A percentile compares a stretch with the other conserved stretches of the same genome.
Evolutionary conservation across 2,113 vertebrate species (phyloP).

Genomic region (Phoenicopterus ruber): DNA sequence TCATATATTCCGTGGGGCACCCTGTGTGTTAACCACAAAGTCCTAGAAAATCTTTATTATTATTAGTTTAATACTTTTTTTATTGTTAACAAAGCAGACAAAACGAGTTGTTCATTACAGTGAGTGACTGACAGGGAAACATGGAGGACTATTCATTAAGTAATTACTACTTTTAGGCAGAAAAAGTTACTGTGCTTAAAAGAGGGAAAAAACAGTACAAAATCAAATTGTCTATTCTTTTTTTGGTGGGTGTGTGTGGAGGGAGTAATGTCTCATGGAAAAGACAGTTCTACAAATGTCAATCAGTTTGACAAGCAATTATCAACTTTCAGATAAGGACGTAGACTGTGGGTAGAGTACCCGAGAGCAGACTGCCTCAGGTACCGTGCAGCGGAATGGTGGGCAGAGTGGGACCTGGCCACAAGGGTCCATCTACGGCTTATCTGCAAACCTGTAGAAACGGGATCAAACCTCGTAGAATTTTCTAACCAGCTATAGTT

Average conservation of each 20-base stretch:
- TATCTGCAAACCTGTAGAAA: not conserved
- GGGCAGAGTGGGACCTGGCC: not conserved
- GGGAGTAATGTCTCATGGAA: constrained; percentile 69
- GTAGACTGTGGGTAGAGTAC: constrained; percentile 11
- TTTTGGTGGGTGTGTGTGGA: constrained; percentile 55
- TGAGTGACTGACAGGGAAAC: constrained; percentile 77
- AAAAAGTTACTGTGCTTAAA: constrained; percentile 63
- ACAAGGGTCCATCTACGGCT: not conserved
- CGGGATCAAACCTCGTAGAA: not conserved
- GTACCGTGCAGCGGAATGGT: not conserved
- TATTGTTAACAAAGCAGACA: constrained; percentile 73
- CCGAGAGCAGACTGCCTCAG: not conserved
- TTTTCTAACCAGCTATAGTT: not conserved
- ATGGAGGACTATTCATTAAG: constrained; percentile 76
- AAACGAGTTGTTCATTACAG: constrained; percentile 73
- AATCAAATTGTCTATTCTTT: constrained; percentile 71
- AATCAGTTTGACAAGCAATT: constrained; percentile 84
- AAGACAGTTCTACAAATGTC: constrained; percentile 78
- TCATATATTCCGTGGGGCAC: constrained; percentile 18
- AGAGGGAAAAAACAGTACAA: constrained; percentile 67
- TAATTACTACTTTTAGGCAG: constrained; percentile 81
- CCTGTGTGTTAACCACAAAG: not conserved
- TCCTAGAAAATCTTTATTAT: constrained; percentile 61
- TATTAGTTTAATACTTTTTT: constrained; percentile 71
- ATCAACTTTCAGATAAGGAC: constrained; percentile 69